Evolutionary conservation across 2,797 vertebrate species (phyloP).

Genomic region (Typhlichthys eigenmanni): DNA sequence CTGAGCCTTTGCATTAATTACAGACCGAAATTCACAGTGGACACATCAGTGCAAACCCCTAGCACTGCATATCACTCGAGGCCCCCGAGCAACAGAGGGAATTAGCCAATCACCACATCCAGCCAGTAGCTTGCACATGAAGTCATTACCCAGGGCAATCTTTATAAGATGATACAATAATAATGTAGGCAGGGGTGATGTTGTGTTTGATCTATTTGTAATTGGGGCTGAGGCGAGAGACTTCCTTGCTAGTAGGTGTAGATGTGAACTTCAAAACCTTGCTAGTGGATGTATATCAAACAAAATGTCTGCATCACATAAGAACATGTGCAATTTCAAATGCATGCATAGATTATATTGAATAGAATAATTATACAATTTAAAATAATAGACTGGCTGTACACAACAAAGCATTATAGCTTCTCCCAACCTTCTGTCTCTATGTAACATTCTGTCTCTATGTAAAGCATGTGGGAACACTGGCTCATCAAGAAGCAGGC

Average conservation of each 20-base stretch:
- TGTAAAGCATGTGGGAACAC: conserved; percentile 17
- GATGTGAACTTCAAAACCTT: conserved; percentile 4
- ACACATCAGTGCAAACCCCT: conserved; percentile 56
- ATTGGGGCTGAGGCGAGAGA: neutral
- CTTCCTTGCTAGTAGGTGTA: conserved; percentile 2
- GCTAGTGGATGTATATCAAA: neutral
- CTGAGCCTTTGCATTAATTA: conserved; percentile 73
- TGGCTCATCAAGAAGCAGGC: conserved; percentile 52
- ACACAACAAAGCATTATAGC: conserved; percentile 21
- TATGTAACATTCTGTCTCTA: conserved; percentile 11
- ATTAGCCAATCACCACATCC: conserved; percentile 46
- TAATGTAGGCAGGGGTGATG: neutral
- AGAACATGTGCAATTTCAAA: no score
- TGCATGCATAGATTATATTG: no score
- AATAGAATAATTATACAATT: neutral
- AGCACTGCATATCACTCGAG: conserved; percentile 40
- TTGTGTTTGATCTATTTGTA: conserved; percentile 2
- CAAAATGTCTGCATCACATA: neutral
- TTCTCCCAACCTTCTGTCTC: conserved; percentile 14
- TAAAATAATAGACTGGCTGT: conserved; percentile 9
- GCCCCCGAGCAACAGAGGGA: conserved; percentile 39
- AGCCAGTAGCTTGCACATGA: conserved; percentile 25
- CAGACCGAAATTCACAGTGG: conserved; percentile 67
- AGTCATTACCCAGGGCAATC: conserved; percentile 18
- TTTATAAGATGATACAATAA: no score